A percentile compares a stretch with the other conserved stretches of the same genome.
Conservation (phyloP, 2,888 invertebrate genomes). For the Selenia dentaria region DNA sequence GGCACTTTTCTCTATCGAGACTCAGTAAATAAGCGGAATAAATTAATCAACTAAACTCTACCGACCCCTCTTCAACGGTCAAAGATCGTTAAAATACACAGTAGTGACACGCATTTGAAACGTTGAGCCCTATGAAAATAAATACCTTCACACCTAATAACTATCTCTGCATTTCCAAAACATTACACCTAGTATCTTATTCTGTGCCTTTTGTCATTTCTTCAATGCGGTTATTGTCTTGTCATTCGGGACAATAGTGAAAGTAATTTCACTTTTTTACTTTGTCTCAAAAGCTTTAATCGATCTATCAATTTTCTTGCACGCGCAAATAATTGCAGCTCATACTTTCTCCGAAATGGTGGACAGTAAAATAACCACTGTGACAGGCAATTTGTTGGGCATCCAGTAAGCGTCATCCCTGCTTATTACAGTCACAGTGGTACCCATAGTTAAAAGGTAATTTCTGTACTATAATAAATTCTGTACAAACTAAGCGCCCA, state of each 20-base stretch:
- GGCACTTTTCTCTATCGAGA: slow-evolving; percentile 76
- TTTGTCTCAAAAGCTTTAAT: slow-evolving; percentile 16
- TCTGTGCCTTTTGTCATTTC: too few relatives aligned
- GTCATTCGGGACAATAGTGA: slow-evolving; percentile 14
- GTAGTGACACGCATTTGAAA: slow-evolving; percentile 15
- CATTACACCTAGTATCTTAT: too few relatives aligned
- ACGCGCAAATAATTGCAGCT: slow-evolving; percentile 8
- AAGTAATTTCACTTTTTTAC: slow-evolving; percentile 18
- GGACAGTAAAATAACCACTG: background rate
- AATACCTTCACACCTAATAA: too few relatives aligned
- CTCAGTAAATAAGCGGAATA: slow-evolving; percentile 76
- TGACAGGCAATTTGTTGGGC: too few relatives aligned
- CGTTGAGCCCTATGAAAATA: too few relatives aligned
- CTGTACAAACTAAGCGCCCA: too few relatives aligned
- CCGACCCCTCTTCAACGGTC: slow-evolving; percentile 62
- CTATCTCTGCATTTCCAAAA: too few relatives aligned
- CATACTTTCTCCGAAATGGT: slow-evolving; percentile 14
- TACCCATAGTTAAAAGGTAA: too few relatives aligned
- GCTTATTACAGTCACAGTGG: too few relatives aligned
- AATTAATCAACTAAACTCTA: slow-evolving; percentile 71
- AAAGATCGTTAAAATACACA: slow-evolving; percentile 51
- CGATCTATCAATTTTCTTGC: slow-evolving; percentile 19
- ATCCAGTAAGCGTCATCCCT: too few relatives aligned
- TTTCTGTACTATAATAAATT: too few relatives aligned
- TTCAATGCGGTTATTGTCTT: slow-evolving; percentile 8